A percentile compares a stretch with the other conserved stretches of the same genome.
phyloP scores from a whole-genome alignment of 2,797 vertebrate species.

The Apogon hyalosoma region DNA sequence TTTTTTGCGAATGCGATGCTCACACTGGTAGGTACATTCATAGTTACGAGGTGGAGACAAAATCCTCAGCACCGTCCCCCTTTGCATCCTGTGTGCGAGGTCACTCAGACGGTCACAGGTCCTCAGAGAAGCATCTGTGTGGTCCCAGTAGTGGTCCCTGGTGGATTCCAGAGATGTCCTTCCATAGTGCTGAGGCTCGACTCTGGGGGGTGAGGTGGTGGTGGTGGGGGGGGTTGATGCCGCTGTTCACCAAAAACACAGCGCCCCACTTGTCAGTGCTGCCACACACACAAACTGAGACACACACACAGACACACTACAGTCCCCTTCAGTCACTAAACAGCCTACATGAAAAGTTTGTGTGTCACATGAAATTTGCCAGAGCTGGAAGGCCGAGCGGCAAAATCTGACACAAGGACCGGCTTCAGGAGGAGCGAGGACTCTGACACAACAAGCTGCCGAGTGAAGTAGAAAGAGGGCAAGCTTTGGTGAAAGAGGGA shows the following conservation, averaged over 20 bases:
- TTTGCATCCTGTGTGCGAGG: conserved; percentile 40
- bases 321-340: conserved; percentile 65
- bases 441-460: conserved; percentile 78
- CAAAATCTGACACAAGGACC: conserved; percentile 57
- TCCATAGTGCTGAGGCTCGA: conserved; percentile 18
- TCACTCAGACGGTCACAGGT: conserved; percentile 10
- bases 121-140: not conserved
- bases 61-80: conserved; percentile 49
- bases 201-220: conserved; percentile 17
- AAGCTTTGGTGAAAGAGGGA: conserved; percentile 64
- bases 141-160: conserved; percentile 19
- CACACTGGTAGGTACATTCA: conserved; percentile 82
- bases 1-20: conserved; percentile 64
- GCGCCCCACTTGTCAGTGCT: conserved; percentile 56
- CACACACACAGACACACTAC: conserved; percentile 36
- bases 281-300: conserved; percentile 26
- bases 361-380: conserved; percentile 63
- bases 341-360: conserved; percentile 61
- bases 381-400: conserved; percentile 51
- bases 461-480: conserved; percentile 61
- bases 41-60: conserved; percentile 64
- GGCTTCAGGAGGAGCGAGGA: conserved; percentile 64
- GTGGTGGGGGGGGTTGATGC: conserved; percentile 29
- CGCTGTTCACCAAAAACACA: conserved; percentile 48
- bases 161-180: conserved; percentile 26